A percentile compares a stretch with the other conserved stretches of the same genome.
Conservation (phyloP, 2,888 invertebrate genomes). For the Artemia sp. region DNA sequence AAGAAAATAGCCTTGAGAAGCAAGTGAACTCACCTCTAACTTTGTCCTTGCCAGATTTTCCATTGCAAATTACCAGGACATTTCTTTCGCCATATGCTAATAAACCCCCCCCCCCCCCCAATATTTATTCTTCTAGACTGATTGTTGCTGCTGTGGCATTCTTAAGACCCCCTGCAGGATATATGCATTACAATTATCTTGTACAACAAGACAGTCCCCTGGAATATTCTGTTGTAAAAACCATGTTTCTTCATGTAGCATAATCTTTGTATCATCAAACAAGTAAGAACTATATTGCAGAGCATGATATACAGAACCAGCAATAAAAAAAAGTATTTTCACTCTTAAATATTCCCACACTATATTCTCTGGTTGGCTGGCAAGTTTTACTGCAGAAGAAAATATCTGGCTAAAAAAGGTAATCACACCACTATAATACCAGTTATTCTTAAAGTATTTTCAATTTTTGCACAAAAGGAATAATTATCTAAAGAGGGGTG, state of each 20-base stretch:
- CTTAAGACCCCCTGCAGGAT: not conserved
- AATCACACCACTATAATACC: too few relatives aligned
- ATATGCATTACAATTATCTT: not conserved
- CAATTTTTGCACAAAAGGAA: too few relatives aligned
- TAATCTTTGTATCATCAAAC: not conserved
- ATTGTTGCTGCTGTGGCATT: conserved; percentile 1
- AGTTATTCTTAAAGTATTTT: too few relatives aligned
- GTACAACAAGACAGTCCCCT: not conserved
- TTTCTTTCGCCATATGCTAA: not conserved
- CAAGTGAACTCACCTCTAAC: not conserved
- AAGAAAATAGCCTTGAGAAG: not conserved
- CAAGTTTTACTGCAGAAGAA: conserved; percentile 2
- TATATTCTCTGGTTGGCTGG: not conserved
- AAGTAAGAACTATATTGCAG: not conserved
- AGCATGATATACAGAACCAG: not conserved
- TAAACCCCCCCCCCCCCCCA: not conserved
- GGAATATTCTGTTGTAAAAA: not conserved
- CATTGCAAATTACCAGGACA: not conserved
- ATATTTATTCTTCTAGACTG: not conserved
- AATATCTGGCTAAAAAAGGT: not conserved
- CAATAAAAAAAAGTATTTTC: not conserved
- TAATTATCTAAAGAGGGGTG: too few relatives aligned
- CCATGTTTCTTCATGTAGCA: not conserved
- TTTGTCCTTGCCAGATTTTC: not conserved
- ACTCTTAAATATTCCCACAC: not conserved